Conservation (phyloP, 2,113 vertebrate genomes). For the Plotosus lineatus region DNA sequence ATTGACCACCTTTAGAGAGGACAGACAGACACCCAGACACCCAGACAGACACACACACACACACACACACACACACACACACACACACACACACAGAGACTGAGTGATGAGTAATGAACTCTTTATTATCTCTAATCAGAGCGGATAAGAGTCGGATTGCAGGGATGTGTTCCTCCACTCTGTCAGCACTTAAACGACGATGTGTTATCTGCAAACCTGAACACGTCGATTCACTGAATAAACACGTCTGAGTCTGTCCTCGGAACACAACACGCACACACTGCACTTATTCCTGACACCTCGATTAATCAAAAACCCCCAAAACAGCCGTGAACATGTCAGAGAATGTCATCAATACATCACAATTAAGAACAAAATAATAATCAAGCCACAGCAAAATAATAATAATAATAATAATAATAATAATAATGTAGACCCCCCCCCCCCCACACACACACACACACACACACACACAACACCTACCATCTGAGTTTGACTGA, state of each 20-base stretch:
- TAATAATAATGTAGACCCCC: neutral
- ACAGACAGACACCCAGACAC: too few relatives aligned
- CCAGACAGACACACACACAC: too few relatives aligned
- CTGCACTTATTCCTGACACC: neutral
- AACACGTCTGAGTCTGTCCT: neutral
- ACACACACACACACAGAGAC: neutral
- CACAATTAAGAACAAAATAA: neutral
- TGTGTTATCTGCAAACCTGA: neutral
- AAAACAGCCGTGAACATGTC: neutral
- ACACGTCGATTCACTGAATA: neutral
- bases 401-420: neutral
- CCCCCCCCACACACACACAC: too few relatives aligned
- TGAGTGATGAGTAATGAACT: neutral
- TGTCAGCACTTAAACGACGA: neutral
- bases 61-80: slow-evolving; percentile 13
- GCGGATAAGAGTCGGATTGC: neutral
- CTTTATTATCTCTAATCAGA: neutral
- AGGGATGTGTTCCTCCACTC: neutral
- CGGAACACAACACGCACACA: neutral
- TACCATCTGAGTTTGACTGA: too few relatives aligned
- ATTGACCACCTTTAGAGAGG: too few relatives aligned
- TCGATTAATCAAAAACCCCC: neutral
- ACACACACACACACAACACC: too few relatives aligned
- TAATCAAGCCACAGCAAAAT: neutral
- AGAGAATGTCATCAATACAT: neutral